Conservation (phyloP, 2,888 invertebrate genomes). For the Papilio protenor region DNA sequence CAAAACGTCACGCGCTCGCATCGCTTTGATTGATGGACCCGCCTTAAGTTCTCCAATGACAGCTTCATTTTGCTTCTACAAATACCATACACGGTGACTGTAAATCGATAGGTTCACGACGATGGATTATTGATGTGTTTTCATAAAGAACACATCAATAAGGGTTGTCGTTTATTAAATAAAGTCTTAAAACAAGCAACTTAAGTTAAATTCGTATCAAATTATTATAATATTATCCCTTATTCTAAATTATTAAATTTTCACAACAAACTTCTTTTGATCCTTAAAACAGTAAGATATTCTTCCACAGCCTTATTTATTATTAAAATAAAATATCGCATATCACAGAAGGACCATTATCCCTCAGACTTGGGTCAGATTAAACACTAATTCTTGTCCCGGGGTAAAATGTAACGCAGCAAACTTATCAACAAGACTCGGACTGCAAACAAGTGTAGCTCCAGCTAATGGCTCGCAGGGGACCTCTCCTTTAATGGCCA, state of each 20-base stretch:
- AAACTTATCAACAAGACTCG: conserved; percentile 82
- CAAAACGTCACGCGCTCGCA: conserved; percentile 58
- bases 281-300: conserved; percentile 31
- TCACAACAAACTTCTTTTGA: conserved; percentile 10
- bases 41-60: conserved; percentile 63
- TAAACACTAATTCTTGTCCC: conserved; percentile 72
- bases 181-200: background rate
- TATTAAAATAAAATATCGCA: conserved; percentile 58
- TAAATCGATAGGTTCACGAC: conserved; percentile 8
- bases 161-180: background rate
- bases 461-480: conserved; percentile 74
- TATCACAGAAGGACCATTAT: conserved; percentile 61
- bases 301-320: conserved; percentile 51
- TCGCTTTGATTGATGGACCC: conserved; percentile 74
- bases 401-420: conserved; percentile 75
- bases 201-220: background rate
- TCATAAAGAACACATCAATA: background rate
- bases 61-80: conserved; percentile 65
- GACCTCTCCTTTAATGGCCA: conserved; percentile 81
- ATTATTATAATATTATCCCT: background rate
- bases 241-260: background rate
- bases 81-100: conserved; percentile 26
- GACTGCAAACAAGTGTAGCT: conserved; percentile 66
- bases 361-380: conserved; percentile 60
- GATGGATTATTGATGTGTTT: conserved; percentile 9